phyloP scores from a whole-genome alignment of 2,888 invertebrate species.

The Lasioglossum calceatum region DNA sequence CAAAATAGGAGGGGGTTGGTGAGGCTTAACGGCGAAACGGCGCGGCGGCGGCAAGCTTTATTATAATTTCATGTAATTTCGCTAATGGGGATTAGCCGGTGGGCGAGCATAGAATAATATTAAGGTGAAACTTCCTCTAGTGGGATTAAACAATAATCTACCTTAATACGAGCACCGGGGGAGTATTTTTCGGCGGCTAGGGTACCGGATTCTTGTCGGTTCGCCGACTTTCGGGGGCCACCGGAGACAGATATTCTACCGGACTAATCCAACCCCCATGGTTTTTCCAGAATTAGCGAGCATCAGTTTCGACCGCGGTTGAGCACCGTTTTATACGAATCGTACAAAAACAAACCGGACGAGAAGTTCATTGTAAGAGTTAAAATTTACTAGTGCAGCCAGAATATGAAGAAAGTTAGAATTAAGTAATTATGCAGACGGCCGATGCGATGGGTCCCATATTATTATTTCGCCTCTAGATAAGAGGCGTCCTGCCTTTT shows the following conservation, averaged over 20 bases:
- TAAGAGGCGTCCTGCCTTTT: background rate
- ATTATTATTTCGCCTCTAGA: background rate
- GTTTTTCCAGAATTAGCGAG: constrained; percentile 3
- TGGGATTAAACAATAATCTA: constrained; percentile 65
- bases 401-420: background rate
- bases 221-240: background rate
- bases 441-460: fast-evolving
- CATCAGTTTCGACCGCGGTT: constrained; percentile 15
- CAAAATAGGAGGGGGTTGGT: constrained; percentile 25
- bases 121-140: constrained; percentile 64
- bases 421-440: background rate
- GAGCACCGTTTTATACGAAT: constrained; percentile 1
- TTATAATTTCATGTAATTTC: constrained; percentile 77
- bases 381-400: too few relatives aligned
- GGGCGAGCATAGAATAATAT: constrained; percentile 68
- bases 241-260: background rate
- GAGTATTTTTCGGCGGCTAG: constrained; percentile 61
- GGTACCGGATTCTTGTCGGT: constrained; percentile 28
- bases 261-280: constrained; percentile 11
- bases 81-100: constrained; percentile 78
- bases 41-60: constrained; percentile 48
- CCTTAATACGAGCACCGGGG: constrained; percentile 56
- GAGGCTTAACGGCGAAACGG: constrained; percentile 42
- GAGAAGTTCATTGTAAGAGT: background rate
- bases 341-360: background rate